A percentile compares a stretch with the other conserved stretches of the same genome.
Evolutionary conservation across 2,113 vertebrate genomes (phyloP).

Genomic region (Datnioides undecimradiatus): DNA sequence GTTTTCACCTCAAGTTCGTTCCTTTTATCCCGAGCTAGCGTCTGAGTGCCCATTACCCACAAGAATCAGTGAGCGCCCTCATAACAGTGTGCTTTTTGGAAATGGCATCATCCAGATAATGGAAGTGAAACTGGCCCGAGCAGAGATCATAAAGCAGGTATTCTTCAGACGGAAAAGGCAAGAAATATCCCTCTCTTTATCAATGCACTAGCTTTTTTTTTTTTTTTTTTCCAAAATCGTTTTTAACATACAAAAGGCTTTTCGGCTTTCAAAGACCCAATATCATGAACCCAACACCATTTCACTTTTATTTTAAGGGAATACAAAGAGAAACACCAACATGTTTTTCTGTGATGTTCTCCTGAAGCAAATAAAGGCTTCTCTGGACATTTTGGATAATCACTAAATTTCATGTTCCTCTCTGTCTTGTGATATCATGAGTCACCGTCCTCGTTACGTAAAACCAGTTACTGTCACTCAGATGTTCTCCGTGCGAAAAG

Average conservation of each 20-base stretch:
- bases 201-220: neutral
- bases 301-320: neutral
- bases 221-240: no score
- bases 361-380: neutral
- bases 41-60: constrained; percentile 36
- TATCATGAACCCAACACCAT: neutral
- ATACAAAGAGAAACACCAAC: neutral
- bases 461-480: constrained; percentile 34
- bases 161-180: neutral
- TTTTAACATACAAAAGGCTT: constrained; percentile 1
- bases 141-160: constrained; percentile 23
- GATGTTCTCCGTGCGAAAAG: constrained; percentile 25
- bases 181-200: neutral
- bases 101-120: constrained; percentile 58
- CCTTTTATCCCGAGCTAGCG: neutral
- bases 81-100: constrained; percentile 37
- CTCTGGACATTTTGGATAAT: constrained; percentile 1
- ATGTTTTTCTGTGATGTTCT: constrained; percentile 24
- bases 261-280: neutral
- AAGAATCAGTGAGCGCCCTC: constrained; percentile 28
- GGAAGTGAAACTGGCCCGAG: constrained; percentile 17
- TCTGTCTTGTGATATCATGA: constrained; percentile 42
- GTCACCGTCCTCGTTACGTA: constrained; percentile 32
- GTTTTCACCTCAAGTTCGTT: constrained; percentile 38
- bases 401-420: constrained; percentile 27